Base-by-base conservation (phyloP, 2,888 invertebrate species). In the Pollenia angustigena region DNA sequence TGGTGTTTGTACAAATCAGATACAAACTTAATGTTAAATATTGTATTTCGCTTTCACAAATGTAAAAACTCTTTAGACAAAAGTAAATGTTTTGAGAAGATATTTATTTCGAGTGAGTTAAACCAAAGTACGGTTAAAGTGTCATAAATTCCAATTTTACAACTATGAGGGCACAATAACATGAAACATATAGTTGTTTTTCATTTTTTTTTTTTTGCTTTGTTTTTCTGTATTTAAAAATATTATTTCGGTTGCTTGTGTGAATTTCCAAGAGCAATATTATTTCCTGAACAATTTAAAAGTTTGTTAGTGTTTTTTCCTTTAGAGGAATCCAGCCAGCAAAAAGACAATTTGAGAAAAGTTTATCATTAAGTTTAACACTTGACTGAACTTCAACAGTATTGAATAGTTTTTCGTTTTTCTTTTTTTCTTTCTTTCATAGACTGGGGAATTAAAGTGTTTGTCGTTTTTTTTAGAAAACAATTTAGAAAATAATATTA, bases 311-410 rank as follows among this genome's bases (percentile, higher is more conserved):
- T 46, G 16, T 58, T 78, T 42, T 8, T 83, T 42, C 7, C 66
- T 50, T 14, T n/a, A 54, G 11, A 54, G 18, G 58, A 16, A 4
- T 16, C 1, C 42, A 52, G 44, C 14, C 11, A 11, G 14, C 12
- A 11, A 18, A 48, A 72, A 69, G 46, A 64, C 11, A 72, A 71
- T n/a, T 40, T 9, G 56, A 32, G 16, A 54, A 88, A 89, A 89
- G 88, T 90, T 90, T 91, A 90, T 91, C 90, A 88, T 86, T 85
- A 89, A 88, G 88, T 89, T 89, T 90, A 88, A 89, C 90, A 88
- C 89, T 90, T 88, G 90, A 90, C 87, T 89, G 88, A 87, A 71
- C 87, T 79, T 79, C 80, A 88, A 87, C 82, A 79, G 84, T 85
- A 85, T 88, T 83, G 80, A 80, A 86, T 74, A 81, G 60, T 88